Evolutionary conservation across 2,113 vertebrate genomes (phyloP).

Genomic region (Gambusia holbrooki): DNA sequence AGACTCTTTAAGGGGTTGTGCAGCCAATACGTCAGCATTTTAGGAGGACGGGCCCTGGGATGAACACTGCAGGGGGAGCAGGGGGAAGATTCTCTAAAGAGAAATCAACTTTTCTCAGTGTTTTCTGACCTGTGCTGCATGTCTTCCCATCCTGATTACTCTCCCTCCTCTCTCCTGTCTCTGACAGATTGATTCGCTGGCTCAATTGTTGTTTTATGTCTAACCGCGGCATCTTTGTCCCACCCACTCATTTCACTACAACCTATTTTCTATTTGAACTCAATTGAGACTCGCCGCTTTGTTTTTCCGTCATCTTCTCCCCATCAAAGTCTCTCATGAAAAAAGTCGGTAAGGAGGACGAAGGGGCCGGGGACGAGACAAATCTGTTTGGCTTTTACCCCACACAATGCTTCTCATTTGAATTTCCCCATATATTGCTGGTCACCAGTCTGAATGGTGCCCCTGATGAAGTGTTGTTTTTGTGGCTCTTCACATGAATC

Average conservation of each 20-base stretch:
- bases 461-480: conserved; percentile 80
- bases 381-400: conserved; percentile 72
- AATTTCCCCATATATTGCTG: conserved; percentile 75
- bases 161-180: conserved; percentile 26
- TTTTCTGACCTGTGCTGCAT: conserved; percentile 52
- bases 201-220: conserved; percentile 74
- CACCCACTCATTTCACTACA: conserved; percentile 55
- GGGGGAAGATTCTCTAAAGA: conserved; percentile 78
- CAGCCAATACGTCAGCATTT: conserved; percentile 62
- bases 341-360: conserved; percentile 61
- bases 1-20: conserved; percentile 36
- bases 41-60: conserved; percentile 79
- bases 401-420: conserved; percentile 76
- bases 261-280: conserved; percentile 68
- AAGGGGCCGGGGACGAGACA: conserved; percentile 70
- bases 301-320: conserved; percentile 78
- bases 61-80: conserved; percentile 77
- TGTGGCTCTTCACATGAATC: conserved; percentile 70
- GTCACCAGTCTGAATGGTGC: conserved; percentile 73
- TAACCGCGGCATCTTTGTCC: conserved; percentile 15
- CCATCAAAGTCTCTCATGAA: conserved; percentile 76
- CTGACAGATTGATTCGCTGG: conserved; percentile 78
- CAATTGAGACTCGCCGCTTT: conserved; percentile 68
- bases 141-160: conserved; percentile 32
- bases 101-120: conserved; percentile 80